A percentile compares a stretch with the other conserved stretches of the same genome.
Evolutionary conservation across 2,888 invertebrate species (phyloP).

Genomic region (Polietes domitor): DNA sequence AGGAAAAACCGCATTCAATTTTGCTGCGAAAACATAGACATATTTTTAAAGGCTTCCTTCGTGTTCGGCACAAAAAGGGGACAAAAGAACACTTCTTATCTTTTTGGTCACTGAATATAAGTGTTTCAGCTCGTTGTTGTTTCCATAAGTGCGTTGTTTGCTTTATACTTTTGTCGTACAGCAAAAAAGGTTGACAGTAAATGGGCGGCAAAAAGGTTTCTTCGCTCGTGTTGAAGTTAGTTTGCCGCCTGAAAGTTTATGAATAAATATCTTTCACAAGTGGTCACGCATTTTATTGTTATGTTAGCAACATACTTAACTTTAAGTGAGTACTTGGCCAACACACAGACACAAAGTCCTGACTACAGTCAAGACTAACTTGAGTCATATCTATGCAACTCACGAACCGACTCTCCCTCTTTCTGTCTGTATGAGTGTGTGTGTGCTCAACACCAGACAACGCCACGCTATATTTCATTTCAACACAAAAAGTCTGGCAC

Average conservation of each 20-base stretch:
- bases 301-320: slow-evolving; percentile 49
- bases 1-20: not conserved
- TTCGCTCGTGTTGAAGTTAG: not conserved
- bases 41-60: not conserved
- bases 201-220: slow-evolving; percentile 30
- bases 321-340: slow-evolving; percentile 38
- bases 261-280: slow-evolving; percentile 25
- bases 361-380: slow-evolving; percentile 8
- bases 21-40: not conserved
- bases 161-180: not conserved
- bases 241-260: not conserved
- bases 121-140: not conserved
- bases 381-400: slow-evolving; percentile 36
- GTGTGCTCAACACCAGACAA: not conserved
- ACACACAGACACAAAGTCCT: not conserved
- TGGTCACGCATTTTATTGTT: slow-evolving; percentile 39
- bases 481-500: slow-evolving; percentile 5
- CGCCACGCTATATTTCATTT: not conserved
- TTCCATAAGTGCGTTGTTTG: not conserved
- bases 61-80: not conserved
- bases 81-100: not conserved
- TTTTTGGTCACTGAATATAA: not conserved
- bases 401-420: slow-evolving; percentile 24
- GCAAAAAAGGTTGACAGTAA: slow-evolving; percentile 15
- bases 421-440: no score